Percentiles rank a stretch among this genome's conserved stretches.
Conservation (phyloP, 35 echinoderm and acorn worm species). For the Eucidaris tribuloides region DNA sequence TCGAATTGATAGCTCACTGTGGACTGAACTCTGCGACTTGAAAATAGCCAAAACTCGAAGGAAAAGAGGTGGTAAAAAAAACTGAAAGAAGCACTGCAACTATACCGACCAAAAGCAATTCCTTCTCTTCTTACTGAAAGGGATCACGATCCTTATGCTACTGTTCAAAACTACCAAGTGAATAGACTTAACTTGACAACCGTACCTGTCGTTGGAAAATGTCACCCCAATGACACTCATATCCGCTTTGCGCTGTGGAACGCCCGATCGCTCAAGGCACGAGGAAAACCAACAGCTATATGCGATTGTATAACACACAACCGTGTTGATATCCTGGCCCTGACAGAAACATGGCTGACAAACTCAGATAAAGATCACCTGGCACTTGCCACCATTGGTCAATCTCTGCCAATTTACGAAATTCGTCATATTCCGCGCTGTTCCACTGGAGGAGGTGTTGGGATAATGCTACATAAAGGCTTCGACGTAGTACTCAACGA, state of each 20-base stretch:
- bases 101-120: not conserved
- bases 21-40: not conserved
- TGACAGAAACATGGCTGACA: constrained; percentile 55
- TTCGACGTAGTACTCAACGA: constrained; percentile 24
- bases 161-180: not conserved
- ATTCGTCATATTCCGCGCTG: constrained; percentile 22
- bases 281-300: not conserved
- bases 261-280: constrained; percentile 29
- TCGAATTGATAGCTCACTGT: not conserved
- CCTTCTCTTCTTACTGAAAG: not conserved
- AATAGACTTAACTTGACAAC: not conserved
- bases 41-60: not conserved
- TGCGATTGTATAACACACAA: constrained; percentile 43
- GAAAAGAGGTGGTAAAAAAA: not conserved
- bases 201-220: no score
- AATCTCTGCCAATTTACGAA: constrained; percentile 21
- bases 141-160: not conserved
- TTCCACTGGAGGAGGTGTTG: constrained; percentile 27
- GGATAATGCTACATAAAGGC: constrained; percentile 23
- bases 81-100: not conserved
- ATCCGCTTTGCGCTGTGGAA: constrained; percentile 36
- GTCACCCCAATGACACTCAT: not conserved
- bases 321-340: constrained; percentile 20
- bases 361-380: not conserved
- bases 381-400: not conserved